phyloP scores from a whole-genome alignment of 2,797 vertebrate species.

The Taenioides sp. region DNA sequence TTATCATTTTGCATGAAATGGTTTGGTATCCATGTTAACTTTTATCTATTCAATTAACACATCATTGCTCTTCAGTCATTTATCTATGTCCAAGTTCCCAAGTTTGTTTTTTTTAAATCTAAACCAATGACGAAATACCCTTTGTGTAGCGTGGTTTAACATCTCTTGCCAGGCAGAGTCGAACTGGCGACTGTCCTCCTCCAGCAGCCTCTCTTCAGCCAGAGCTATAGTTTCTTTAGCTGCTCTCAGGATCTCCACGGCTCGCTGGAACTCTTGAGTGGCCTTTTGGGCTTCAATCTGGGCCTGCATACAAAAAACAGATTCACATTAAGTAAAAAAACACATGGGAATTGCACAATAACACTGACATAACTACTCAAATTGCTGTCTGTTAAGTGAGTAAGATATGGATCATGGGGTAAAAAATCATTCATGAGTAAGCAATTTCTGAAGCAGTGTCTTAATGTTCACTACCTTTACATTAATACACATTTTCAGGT shows the following conservation, averaged over 20 bases:
- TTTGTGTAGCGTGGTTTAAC: conserved; percentile 97
- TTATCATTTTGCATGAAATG: too few species aligned
- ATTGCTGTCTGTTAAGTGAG: neutral
- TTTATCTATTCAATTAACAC: neutral
- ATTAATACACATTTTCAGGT: neutral
- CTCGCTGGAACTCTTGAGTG: conserved; percentile 96
- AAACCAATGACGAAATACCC: conserved; percentile 74
- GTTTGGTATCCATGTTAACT: too few species aligned
- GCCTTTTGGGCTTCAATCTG: conserved; percentile 94
- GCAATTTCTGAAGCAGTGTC: neutral
- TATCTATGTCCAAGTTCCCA: neutral
- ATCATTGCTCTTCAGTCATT: neutral
- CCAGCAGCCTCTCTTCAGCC: conserved; percentile 91
- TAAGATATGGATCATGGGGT: neutral
- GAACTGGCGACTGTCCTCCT: conserved; percentile 95
- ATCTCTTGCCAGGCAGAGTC: conserved; percentile 99
- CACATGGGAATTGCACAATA: neutral
- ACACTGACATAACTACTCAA: neutral
- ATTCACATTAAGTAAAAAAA: neutral
- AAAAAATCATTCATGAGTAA: neutral
- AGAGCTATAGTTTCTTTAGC: conserved; percentile 96
- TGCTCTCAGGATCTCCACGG: conserved; percentile 91
- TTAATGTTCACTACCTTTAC: neutral
- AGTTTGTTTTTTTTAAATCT: too few species aligned
- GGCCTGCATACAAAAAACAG: conserved; percentile 71